phyloP scores from a whole-genome alignment of 2,113 vertebrate genomes.

The Hippoglossus stenolepis region DNA sequence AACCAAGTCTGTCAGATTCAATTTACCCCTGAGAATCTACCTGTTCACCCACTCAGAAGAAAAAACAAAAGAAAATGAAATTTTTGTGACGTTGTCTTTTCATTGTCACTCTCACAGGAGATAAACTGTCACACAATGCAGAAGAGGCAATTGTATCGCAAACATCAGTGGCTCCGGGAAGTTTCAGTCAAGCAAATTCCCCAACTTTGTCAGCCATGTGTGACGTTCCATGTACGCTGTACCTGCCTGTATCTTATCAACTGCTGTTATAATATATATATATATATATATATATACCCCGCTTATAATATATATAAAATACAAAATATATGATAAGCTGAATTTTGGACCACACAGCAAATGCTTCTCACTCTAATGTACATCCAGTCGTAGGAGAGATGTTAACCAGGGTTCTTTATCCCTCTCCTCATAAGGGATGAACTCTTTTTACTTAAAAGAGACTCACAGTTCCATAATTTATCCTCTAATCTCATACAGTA shows the following conservation, averaged over 20 bases:
- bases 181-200: slow-evolving; percentile 6
- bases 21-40: slow-evolving; percentile 50
- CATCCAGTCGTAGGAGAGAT: not conserved
- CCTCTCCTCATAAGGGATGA: not conserved
- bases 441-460: slow-evolving; percentile 32
- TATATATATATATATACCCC: too few relatives aligned
- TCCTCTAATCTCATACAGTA: slow-evolving; percentile 46
- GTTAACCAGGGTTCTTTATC: not conserved
- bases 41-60: slow-evolving; percentile 14
- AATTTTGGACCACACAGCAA: not conserved
- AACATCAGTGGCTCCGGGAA: slow-evolving; percentile 14
- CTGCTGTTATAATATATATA: too few relatives aligned
- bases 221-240: too few relatives aligned
- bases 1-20: slow-evolving; percentile 54
- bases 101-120: not conserved
- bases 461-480: slow-evolving; percentile 46
- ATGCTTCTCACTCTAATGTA: not conserved
- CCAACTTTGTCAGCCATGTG: too few relatives aligned
- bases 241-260: too few relatives aligned
- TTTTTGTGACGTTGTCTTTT: slow-evolving; percentile 33
- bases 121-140: slow-evolving; percentile 35
- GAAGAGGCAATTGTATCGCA: not conserved
- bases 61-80: slow-evolving; percentile 4
- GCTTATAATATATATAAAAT: too few relatives aligned
- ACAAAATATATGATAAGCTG: not conserved